A percentile compares a stretch with the other conserved stretches of the same genome.
Conservation (phyloP, 1,140 invertebrate species). For the Drosophila tristis region DNA sequence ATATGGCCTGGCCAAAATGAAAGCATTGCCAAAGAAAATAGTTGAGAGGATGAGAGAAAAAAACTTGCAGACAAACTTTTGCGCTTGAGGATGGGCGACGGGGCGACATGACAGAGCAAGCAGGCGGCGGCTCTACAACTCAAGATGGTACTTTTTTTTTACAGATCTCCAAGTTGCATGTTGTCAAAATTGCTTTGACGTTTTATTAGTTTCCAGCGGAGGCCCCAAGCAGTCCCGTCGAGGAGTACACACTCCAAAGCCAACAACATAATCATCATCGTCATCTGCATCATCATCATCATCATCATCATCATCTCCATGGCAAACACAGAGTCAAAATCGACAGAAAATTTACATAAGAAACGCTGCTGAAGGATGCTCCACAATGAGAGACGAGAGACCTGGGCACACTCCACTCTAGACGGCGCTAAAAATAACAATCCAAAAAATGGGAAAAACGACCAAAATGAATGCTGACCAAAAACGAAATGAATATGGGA, state of each 20-base stretch:
- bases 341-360: constrained; percentile 67
- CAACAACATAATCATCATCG: constrained; percentile 35
- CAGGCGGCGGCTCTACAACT: constrained; percentile 23
- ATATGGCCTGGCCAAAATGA: constrained; percentile 51
- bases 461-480: constrained; percentile 58
- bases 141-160: constrained; percentile 36
- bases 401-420: constrained; percentile 50
- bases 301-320: constrained; percentile 21
- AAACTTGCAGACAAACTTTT: constrained; percentile 61
- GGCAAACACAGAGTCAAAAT: constrained; percentile 32
- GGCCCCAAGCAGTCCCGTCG: constrained; percentile 31
- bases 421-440: constrained; percentile 76
- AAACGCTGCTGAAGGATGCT: constrained; percentile 73
- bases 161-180: constrained; percentile 55
- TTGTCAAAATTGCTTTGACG: constrained; percentile 79
- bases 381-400: constrained; percentile 24
- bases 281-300: constrained; percentile 9
- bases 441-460: constrained; percentile 37
- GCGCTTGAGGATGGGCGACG: constrained; percentile 16
- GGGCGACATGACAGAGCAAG: constrained; percentile 22
- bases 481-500: constrained; percentile 56
- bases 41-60: constrained; percentile 25
- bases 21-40: constrained; percentile 54
- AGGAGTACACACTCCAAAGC: constrained; percentile 37
- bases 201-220: constrained; percentile 72